Evolutionary conservation across 37 sponge, comb jelly and placozoan species (phyloP), one percentile per base, ranked within the genome.

Genomic region (Chondrilla cf. caribensis): DNA sequence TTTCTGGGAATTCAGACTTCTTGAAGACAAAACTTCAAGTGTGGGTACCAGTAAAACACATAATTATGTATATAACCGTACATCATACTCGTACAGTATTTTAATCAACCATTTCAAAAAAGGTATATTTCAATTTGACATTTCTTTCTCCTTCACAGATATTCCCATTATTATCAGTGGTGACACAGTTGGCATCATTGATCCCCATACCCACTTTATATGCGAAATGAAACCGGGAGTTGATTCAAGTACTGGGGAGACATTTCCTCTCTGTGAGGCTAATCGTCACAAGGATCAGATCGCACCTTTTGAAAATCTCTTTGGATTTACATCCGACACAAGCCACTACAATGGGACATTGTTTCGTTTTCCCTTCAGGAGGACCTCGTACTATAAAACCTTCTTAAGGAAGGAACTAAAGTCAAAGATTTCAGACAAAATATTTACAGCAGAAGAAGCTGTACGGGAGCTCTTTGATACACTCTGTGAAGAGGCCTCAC

Each of bases 331-430:
- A 38, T 24, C 75, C 8, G 73, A 67, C 38, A 70, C 59, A 28
- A 71, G 77, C 4, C 64, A 81, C 2, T 94, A 81, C 57, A 43
- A 85, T 70, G 91, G 95, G 36, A 94, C 95, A 0, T 51, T 94
- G 21, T 94, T 94, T 58, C 80, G 95, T 2, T 86, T 94, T 58
- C 95, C 95, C 3, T 77, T 91, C 33, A 83, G 95, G 1, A 36
- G 29, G 7, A 19, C 2, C 18, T 29, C 25, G 5, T 62, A 24
- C 2, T 6, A 14, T 14, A 47, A 47, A 47, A 47, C 51, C 6
- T 47, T 14, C 51, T 47, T 47, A 11, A 19, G 25, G 1, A 75
- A 66, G 28, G 58, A 60, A 41, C 9, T 19, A 3, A 42, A 54
- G 9, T 85, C 86, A 40, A 65, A 79, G 70, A 90, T 90, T 35